Conservation (phyloP, 2,113 vertebrate genomes). For the Sinocyclocheilus maitianheensis region DNA sequence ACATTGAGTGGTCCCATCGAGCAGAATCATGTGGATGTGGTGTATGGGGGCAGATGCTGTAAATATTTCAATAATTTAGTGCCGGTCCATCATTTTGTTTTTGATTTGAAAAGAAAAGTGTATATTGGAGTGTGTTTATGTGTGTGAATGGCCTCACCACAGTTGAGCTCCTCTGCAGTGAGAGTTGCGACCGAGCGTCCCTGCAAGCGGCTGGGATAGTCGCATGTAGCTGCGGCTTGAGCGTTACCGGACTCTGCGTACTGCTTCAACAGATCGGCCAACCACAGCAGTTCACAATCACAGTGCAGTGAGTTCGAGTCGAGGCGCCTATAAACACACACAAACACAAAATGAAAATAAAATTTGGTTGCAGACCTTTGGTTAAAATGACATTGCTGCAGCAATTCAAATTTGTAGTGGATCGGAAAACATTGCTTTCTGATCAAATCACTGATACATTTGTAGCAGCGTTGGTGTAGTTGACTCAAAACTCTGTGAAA, state of each 20-base stretch:
- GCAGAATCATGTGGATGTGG: neutral
- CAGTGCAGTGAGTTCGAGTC: constrained; percentile 95
- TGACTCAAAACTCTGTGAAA: neutral
- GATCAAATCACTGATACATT: neutral
- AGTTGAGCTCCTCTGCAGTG: constrained; percentile 92
- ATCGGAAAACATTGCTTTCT: neutral
- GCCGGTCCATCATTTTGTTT: too few relatives aligned
- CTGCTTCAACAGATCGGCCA: constrained; percentile 89
- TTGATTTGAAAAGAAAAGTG: neutral
- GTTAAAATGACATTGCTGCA: neutral
- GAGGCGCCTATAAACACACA: constrained; percentile 78
- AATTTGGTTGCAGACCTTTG: neutral
- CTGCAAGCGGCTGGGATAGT: constrained; percentile 88
- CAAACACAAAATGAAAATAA: neutral
- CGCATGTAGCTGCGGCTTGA: constrained; percentile 94
- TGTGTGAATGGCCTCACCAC: constrained; percentile 77
- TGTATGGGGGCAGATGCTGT: neutral
- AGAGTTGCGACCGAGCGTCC: constrained; percentile 93
- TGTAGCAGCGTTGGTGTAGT: neutral
- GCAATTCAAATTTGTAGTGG: neutral
- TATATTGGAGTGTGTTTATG: neutral
- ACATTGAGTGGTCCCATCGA: neutral
- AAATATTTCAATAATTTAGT: neutral
- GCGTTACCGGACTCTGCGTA: constrained; percentile 91
- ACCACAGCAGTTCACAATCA: constrained; percentile 95